Evolutionary conservation across 2,797 vertebrate genomes (phyloP).

Genomic region (Hafferia zeledoni): DNA sequence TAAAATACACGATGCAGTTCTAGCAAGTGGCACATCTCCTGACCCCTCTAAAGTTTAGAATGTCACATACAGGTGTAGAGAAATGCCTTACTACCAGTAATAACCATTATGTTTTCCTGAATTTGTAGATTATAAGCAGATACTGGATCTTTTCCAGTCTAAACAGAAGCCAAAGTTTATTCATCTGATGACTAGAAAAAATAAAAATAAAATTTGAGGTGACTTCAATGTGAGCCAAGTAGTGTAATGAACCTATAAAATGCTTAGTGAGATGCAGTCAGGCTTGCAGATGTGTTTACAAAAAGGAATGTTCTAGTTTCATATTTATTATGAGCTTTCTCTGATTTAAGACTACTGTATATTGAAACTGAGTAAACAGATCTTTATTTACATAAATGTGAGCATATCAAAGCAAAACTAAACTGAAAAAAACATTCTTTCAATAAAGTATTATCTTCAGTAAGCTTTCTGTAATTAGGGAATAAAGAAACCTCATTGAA

Average conservation of each 20-base stretch:
- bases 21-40: not conserved
- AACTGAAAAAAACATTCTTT: slow-evolving; percentile 37
- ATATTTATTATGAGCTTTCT: slow-evolving; percentile 74
- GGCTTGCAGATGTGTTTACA: slow-evolving; percentile 75
- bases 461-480: slow-evolving; percentile 60
- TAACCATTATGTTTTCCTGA: not conserved
- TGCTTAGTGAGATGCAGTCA: slow-evolving; percentile 77
- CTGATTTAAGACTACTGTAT: slow-evolving; percentile 74
- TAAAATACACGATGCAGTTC: not conserved
- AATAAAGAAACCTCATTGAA: slow-evolving; percentile 66
- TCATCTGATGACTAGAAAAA: slow-evolving; percentile 53
- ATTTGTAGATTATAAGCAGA: slow-evolving; percentile 26
- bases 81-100: not conserved
- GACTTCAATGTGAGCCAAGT: slow-evolving; percentile 78
- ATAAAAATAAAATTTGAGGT: slow-evolving; percentile 75
- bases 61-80: not conserved
- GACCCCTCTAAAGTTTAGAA: not conserved
- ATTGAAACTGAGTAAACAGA: slow-evolving; percentile 71
- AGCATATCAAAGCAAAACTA: slow-evolving; percentile 33
- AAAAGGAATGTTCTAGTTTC: slow-evolving; percentile 73
- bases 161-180: slow-evolving; percentile 69
- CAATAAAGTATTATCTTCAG: slow-evolving; percentile 38
- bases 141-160: slow-evolving; percentile 53
- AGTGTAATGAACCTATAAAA: slow-evolving; percentile 78
- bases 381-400: slow-evolving; percentile 72